These are phyloP conservation scores for Lasioglossum oenotherae DNA, from an alignment of 2,888 invertebrate species.

Conservation along the genomic window DNA sequence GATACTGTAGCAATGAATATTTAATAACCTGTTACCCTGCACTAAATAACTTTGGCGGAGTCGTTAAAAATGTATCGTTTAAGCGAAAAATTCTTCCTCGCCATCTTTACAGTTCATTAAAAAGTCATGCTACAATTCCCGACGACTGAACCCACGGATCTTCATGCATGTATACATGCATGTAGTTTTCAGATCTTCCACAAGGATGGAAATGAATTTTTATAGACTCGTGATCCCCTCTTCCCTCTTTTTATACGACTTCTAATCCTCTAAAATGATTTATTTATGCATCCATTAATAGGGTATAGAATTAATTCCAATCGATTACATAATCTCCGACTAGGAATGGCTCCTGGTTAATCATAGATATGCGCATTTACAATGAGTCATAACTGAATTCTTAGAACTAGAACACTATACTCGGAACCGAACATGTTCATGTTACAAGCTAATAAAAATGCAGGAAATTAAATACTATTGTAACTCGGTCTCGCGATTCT, in stretches of 20 bases:
- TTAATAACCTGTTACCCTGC: background rate
- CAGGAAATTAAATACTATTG: background rate
- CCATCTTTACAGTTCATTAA: background rate
- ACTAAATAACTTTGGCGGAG: no score
- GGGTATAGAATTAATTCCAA: background rate
- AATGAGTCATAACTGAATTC: background rate
- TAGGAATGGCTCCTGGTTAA: background rate
- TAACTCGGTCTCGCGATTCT: background rate
- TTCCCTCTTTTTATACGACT: background rate
- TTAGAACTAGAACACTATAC: background rate
- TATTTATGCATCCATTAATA: background rate
- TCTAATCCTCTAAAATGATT: background rate
- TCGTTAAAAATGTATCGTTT: background rate
- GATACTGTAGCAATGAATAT: background rate
- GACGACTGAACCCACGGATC: background rate
- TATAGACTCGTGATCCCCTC: background rate
- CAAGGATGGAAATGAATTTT: background rate
- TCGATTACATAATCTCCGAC: background rate
- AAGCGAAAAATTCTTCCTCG: background rate
- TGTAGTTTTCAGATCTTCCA: background rate
- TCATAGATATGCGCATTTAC: background rate
- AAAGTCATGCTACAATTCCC: background rate
- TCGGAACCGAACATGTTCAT: constrained; percentile 1
- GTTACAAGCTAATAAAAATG: background rate
- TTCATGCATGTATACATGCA: background rate